Conservation (phyloP, 2,888 invertebrate species). For the Drosophila pseudotalamancana region DNA sequence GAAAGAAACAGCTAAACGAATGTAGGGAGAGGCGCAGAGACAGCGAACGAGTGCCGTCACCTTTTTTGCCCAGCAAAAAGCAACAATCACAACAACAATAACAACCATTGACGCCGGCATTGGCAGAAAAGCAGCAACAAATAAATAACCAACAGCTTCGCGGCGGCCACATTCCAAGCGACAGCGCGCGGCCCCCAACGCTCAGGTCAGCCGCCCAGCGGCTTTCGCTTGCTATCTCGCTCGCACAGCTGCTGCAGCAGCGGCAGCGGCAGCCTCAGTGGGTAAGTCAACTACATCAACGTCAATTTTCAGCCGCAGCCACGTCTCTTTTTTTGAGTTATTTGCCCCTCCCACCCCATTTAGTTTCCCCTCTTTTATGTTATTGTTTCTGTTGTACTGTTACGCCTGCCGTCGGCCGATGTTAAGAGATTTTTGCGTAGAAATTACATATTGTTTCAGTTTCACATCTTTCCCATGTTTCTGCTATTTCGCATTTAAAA, state of each 20-base stretch:
- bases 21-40: slow-evolving; percentile 34
- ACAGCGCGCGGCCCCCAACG: slow-evolving; percentile 47
- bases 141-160: slow-evolving; percentile 8
- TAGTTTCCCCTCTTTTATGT: background rate
- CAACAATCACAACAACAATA: slow-evolving; percentile 26
- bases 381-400: slow-evolving; percentile 25
- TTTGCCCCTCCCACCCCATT: slow-evolving; percentile 5
- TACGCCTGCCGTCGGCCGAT: slow-evolving; percentile 37
- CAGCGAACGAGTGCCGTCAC: slow-evolving; percentile 42
- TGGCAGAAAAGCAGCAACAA: slow-evolving; percentile 32
- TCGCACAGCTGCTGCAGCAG: slow-evolving; percentile 28
- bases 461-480: slow-evolving; percentile 27
- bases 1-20: slow-evolving; percentile 45
- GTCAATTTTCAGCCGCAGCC: slow-evolving; percentile 43
- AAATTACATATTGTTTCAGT: slow-evolving; percentile 52
- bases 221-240: slow-evolving; percentile 15
- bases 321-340: slow-evolving; percentile 34
- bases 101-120: slow-evolving; percentile 45
- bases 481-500: background rate
- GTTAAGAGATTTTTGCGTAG: slow-evolving; percentile 56
- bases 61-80: slow-evolving; percentile 33
- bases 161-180: slow-evolving; percentile 53
- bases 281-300: slow-evolving; percentile 65
- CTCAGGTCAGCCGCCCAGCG: slow-evolving; percentile 52
- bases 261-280: slow-evolving; percentile 10